phyloP scores from a whole-genome alignment of 2,888 invertebrate species.

The Drosophila siamana region DNA sequence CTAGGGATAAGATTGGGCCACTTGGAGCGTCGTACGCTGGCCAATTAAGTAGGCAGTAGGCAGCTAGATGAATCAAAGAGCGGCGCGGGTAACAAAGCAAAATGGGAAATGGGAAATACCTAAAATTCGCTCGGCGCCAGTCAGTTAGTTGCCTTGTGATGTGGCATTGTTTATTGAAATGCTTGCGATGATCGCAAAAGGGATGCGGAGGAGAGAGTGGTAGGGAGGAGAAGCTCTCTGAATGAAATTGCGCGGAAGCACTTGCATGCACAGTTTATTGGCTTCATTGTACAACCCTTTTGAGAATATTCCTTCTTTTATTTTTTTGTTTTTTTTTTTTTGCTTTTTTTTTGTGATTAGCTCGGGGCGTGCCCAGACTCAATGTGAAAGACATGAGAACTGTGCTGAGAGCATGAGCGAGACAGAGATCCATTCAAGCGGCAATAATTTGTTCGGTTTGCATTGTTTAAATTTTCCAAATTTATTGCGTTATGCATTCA shows the following conservation, averaged over 20 bases:
- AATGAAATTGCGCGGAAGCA: conserved; percentile 80
- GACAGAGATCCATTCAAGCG: conserved; percentile 64
- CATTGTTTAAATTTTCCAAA: conserved; percentile 75
- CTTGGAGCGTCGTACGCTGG: conserved; percentile 41
- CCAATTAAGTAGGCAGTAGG: conserved; percentile 58
- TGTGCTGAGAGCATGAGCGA: conserved; percentile 1
- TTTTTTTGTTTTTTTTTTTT: conserved; percentile 22
- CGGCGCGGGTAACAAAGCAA: conserved; percentile 35
- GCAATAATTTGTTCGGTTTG: conserved; percentile 71
- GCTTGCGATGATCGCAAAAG: conserved; percentile 19
- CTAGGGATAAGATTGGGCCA: conserved; percentile 45
- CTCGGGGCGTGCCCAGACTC: conserved; percentile 52
- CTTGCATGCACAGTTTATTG: conserved; percentile 78
- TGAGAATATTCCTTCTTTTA: conserved; percentile 31
- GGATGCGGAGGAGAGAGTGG: background rate
- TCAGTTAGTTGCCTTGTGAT: conserved; percentile 55
- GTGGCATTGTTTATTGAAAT: conserved; percentile 65
- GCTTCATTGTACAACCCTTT: conserved; percentile 77
- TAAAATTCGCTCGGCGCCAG: conserved; percentile 52
- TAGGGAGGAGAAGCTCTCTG: conserved; percentile 1
- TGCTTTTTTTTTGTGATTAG: conserved; percentile 42
- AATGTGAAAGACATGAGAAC: conserved; percentile 40
- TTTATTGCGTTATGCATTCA: conserved; percentile 69
- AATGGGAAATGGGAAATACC: conserved; percentile 37
- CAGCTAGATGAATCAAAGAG: conserved; percentile 54